Evolutionary conservation across 2,797 vertebrate species (phyloP), one percentile per base, ranked within the genome.

Genomic region (Sebastes itinus): DNA sequence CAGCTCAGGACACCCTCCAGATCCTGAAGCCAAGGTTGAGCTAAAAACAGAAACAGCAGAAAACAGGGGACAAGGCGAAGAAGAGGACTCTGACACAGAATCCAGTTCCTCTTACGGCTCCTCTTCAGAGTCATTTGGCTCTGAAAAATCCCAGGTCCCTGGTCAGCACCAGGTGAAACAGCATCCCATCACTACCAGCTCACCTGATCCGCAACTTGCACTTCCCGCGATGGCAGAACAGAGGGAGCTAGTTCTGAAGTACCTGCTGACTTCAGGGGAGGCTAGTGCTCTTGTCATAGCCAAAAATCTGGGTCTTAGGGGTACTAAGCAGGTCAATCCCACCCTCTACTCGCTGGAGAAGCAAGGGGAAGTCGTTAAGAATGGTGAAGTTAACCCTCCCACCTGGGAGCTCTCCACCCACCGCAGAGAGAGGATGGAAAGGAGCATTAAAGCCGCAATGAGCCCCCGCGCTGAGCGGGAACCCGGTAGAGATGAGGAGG

Each of bases 341-440:
- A 95, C 96, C 8, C 96, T 99, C 0, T 93, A 94, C 0, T 84
- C 92, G 10, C 77, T 99, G 94, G 97, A 99, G 74, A 97, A 96
- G 87, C 95, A 97, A 82, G 98, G 98, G 0, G 97, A 99, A 0
- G 94, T 99, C 2, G 78, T 74, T 68, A 96, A 89, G 61, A 93
- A 96, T 60, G 78, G 86, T 0, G 56, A 92, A 0, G 38, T 91
- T 0, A 94, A 6, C 16, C 96, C 97, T 2, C 94, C 93, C 0
- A 92, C 88, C 1, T 99, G 98, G 98, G 91, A 96, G 6, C 94
- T 99, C 67, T 97, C 97, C 0, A 77, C 87, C 10, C 96, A 92
- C 75, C 97, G 96, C 28, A 95, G 95, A 0, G 96, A 97, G 82
- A 95, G 95, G 85, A 97, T 99, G 94, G 94, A 97, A 59, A 90